A percentile compares a stretch with the other conserved stretches of the same genome.
These are phyloP conservation scores for Gopherus flavomarginatus DNA, from an alignment of 2,113 vertebrate genomes.

Conservation along the genomic window DNA sequence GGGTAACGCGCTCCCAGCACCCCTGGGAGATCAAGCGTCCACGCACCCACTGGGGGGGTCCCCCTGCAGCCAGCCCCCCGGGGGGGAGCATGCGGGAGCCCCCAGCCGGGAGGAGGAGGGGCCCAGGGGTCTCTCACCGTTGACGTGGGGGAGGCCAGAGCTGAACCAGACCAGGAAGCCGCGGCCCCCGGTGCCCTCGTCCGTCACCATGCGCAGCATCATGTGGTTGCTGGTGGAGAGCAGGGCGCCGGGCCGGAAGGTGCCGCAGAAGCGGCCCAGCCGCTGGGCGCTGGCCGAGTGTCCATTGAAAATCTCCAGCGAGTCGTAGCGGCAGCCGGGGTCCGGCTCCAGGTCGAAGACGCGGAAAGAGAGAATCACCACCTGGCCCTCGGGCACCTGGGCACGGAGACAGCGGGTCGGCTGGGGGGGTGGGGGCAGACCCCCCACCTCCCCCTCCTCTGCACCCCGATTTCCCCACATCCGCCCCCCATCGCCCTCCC, in stretches of 20 bases:
- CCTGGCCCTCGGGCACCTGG: slow-evolving; percentile 89
- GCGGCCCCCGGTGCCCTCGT: slow-evolving; percentile 82
- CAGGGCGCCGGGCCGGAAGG: slow-evolving; percentile 89
- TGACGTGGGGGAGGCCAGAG: slow-evolving; percentile 84
- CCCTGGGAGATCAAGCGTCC: not conserved
- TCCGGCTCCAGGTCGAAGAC: slow-evolving; percentile 91
- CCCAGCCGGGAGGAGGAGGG: not conserved
- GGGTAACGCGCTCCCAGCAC: not conserved
- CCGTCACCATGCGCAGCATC: slow-evolving; percentile 88
- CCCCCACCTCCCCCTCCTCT: no score
- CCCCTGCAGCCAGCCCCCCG: no score
- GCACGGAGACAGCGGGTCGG: no score
- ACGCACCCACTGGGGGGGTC: no score
- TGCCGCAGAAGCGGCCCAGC: slow-evolving; percentile 91
- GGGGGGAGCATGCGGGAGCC: not conserved
- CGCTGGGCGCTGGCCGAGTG: slow-evolving; percentile 81
- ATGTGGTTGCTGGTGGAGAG: slow-evolving; percentile 89
- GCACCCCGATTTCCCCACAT: no score
- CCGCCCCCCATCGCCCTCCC: not conserved
- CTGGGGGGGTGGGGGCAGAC: not conserved
- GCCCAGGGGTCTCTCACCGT: slow-evolving; percentile 76
- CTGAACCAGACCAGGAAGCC: slow-evolving; percentile 89
- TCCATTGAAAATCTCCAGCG: slow-evolving; percentile 88
- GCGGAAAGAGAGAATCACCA: slow-evolving; percentile 90
- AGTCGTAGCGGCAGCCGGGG: slow-evolving; percentile 89